phyloP scores from a whole-genome alignment of 2,113 vertebrate species.

The Sarotherodon lohbergeri region DNA sequence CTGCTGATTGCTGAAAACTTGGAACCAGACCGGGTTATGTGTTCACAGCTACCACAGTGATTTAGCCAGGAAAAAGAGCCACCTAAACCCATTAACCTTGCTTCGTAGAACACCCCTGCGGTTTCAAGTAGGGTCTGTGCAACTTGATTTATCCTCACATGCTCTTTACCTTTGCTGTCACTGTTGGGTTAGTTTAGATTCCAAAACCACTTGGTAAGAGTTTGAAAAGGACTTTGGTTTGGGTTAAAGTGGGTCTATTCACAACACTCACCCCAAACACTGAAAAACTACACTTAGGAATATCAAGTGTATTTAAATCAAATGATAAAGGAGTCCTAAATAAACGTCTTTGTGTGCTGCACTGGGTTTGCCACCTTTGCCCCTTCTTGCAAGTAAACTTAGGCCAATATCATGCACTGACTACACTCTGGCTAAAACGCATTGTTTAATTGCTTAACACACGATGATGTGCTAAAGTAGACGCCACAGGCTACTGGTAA shows the following conservation, averaged over 20 bases:
- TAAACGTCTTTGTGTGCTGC: background rate
- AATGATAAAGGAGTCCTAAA: background rate
- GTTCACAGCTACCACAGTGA: background rate
- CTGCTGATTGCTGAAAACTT: background rate
- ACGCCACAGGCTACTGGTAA: background rate
- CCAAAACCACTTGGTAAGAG: background rate
- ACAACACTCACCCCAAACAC: background rate
- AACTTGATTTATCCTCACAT: background rate
- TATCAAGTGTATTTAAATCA: background rate
- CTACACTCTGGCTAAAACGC: background rate
- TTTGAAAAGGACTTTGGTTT: background rate
- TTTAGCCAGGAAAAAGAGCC: background rate
- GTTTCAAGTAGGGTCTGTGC: background rate
- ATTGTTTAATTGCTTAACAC: background rate
- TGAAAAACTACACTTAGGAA: background rate
- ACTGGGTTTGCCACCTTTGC: background rate
- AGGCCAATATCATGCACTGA: background rate
- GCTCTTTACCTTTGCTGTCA: background rate
- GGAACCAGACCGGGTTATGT: background rate
- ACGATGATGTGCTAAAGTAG: background rate
- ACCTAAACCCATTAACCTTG: background rate
- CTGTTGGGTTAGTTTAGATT: background rate
- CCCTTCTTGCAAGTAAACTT: background rate
- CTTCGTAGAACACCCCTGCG: background rate
- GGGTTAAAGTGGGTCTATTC: background rate